phyloP scores from a whole-genome alignment of 2,888 invertebrate genomes.

The Chrysomela aeneicollis region DNA sequence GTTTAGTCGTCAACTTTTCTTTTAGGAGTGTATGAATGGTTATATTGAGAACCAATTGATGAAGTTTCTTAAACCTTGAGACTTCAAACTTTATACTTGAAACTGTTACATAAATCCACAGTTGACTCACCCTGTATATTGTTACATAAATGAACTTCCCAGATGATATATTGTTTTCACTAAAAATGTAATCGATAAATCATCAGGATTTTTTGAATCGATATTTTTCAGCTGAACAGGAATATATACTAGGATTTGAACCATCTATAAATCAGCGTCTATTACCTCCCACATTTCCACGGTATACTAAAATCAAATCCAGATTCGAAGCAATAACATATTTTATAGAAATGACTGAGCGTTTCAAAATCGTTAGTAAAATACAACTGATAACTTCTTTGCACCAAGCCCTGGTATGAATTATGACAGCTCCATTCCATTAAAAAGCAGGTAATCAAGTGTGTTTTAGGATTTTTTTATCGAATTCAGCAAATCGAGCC shows the following conservation, averaged over 20 bases:
- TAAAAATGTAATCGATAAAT: no score
- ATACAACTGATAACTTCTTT: slow-evolving; percentile 80
- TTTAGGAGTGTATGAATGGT: no score
- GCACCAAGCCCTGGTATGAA: slow-evolving; percentile 78
- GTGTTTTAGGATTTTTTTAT: slow-evolving; percentile 85
- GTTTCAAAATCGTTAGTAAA: slow-evolving; percentile 83
- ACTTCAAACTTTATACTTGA: no score
- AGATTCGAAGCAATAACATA: slow-evolving; percentile 80
- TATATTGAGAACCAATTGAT: no score
- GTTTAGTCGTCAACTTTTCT: no score
- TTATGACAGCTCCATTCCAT: slow-evolving; percentile 1
- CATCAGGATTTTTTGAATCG: slow-evolving; percentile 15
- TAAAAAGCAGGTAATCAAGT: slow-evolving; percentile 15
- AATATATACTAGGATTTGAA: slow-evolving; percentile 92
- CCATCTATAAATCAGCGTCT: slow-evolving; percentile 94
- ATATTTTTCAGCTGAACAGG: slow-evolving; percentile 68
- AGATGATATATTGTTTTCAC: no score
- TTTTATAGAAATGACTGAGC: slow-evolving; percentile 81
- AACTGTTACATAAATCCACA: no score
- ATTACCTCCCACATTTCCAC: slow-evolving; percentile 97
- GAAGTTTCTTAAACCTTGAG: no score
- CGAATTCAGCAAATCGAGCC: slow-evolving; percentile 86
- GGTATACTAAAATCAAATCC: slow-evolving; percentile 91
- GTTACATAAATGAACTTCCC: no score
- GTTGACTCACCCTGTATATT: no score